Conservation (phyloP, 1,140 invertebrate genomes). For the Heliconius hermathena region DNA sequence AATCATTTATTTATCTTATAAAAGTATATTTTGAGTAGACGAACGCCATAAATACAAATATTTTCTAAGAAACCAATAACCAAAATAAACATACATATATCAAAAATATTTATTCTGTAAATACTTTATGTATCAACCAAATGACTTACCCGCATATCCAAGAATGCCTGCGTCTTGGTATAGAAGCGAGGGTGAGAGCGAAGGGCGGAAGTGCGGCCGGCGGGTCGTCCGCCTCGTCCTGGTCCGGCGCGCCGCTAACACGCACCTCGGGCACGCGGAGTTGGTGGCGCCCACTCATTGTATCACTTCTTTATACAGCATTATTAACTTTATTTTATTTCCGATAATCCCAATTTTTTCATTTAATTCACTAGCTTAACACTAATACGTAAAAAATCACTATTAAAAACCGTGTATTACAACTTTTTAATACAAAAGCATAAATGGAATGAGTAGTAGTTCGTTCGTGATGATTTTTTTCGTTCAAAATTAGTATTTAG, state of each 20-base stretch:
- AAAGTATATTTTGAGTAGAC: not conserved
- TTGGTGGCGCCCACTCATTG: constrained; percentile 69
- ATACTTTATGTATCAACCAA: not conserved
- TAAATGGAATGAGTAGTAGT: constrained; percentile 52
- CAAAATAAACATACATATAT: no score
- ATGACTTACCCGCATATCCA: constrained; percentile 75
- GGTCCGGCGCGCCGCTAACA: constrained; percentile 63
- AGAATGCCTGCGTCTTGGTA: constrained; percentile 70
- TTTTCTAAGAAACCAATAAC: no score
- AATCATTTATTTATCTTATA: not conserved
- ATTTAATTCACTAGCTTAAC: not conserved
- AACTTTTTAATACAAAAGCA: not conserved
- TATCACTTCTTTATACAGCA: constrained; percentile 40
- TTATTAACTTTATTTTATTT: constrained; percentile 17
- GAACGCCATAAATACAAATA: no score
- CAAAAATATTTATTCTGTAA: not conserved
- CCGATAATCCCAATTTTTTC: not conserved
- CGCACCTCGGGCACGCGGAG: constrained; percentile 73
- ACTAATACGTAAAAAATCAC: not conserved
- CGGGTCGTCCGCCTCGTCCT: constrained; percentile 60
- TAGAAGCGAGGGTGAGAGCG: constrained; percentile 66
- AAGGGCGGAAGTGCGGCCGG: constrained; percentile 68
- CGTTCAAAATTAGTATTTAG: not conserved
- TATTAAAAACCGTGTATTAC: not conserved
- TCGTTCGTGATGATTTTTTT: not conserved